Base-by-base conservation (phyloP, 2,113 vertebrate species). In the Zosterops lateralis region DNA sequence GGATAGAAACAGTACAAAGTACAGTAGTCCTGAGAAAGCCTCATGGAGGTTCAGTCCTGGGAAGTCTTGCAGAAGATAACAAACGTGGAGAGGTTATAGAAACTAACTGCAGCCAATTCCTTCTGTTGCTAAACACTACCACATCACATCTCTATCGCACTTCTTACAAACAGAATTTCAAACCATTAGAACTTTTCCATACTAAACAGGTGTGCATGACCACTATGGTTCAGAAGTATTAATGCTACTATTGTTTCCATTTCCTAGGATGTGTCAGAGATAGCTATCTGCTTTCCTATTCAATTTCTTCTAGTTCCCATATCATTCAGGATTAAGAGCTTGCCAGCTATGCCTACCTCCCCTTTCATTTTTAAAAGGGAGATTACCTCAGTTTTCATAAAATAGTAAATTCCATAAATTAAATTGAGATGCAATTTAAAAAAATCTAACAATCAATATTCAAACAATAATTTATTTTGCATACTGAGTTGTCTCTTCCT, bases 101-200 rank as follows among this genome's bases (percentile, higher is more conserved):
- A 85, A 64, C 3, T 4, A 50, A 34, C 18, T 28, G 25, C 22
- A n/a, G 15, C 2, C 26, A 42, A 31, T 34, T 54, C 16, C 13
- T 45, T 13, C 42, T 60, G 8, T 11, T 83, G 26, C 40, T 68
- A 40, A 84, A 45, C 12, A 24, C 14, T 47, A 36, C 5, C 13
- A 36, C 6, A 48, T 1, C 5, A 38, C 29, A 38, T 17, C 31
- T n/a, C 26, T 31, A n/a, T 3, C 1, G 1, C 5, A 36, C 4
- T 25, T 53, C 47, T 62, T 42, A 83, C 16, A 70, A 44, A 68
- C 5, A 50, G 21, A 48, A 68, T 70, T 72, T 86, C 57, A 88
- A 61, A 77, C 7, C 31, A 67, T 14, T 6, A 80, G 16, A 90
- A 62, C 29, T 19, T 42, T 80, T 73, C 32, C 25, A 62, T 2